These are phyloP conservation scores for Epirrita christyi DNA, from an alignment of 2,888 invertebrate species.

Conservation along the genomic window DNA sequence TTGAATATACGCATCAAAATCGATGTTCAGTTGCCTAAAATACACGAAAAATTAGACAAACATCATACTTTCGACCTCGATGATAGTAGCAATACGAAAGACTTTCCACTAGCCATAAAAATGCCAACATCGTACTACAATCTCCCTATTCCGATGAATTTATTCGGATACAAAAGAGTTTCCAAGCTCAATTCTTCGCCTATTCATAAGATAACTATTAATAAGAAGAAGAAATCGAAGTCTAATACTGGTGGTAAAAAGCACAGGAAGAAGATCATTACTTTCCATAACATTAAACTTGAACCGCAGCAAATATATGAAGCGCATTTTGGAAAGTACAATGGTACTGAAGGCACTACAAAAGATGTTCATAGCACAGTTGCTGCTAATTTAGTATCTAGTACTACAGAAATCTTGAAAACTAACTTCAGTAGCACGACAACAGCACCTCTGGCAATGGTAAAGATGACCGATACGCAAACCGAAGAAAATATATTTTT, in stretches of 20 bases:
- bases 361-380: constrained; percentile 34
- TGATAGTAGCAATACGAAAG: constrained; percentile 53
- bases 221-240: constrained; percentile 72
- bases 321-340: constrained; percentile 44
- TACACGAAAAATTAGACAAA: constrained; percentile 44
- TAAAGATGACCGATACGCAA: constrained; percentile 45
- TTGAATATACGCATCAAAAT: constrained; percentile 71
- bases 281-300: constrained; percentile 63
- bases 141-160: constrained; percentile 62
- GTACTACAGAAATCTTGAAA: constrained; percentile 28
- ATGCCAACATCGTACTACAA: constrained; percentile 63
- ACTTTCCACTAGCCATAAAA: constrained; percentile 52
- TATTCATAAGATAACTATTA: constrained; percentile 65
- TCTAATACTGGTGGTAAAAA: constrained; percentile 61
- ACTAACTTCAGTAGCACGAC: constrained; percentile 35
- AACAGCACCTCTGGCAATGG: constrained; percentile 42
- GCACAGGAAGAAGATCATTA: constrained; percentile 66
- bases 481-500: constrained; percentile 54
- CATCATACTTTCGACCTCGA: constrained; percentile 34
- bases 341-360: constrained; percentile 38
- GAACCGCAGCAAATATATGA: constrained; percentile 50
- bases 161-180: constrained; percentile 56
- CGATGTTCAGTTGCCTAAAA: constrained; percentile 69
- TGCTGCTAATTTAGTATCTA: constrained; percentile 31
- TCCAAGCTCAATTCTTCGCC: constrained; percentile 52